Percentiles rank a stretch among this genome's conserved stretches.
Evolutionary conservation across 2,888 invertebrate genomes (phyloP).

Genomic region (Agapostemon virescens): DNA sequence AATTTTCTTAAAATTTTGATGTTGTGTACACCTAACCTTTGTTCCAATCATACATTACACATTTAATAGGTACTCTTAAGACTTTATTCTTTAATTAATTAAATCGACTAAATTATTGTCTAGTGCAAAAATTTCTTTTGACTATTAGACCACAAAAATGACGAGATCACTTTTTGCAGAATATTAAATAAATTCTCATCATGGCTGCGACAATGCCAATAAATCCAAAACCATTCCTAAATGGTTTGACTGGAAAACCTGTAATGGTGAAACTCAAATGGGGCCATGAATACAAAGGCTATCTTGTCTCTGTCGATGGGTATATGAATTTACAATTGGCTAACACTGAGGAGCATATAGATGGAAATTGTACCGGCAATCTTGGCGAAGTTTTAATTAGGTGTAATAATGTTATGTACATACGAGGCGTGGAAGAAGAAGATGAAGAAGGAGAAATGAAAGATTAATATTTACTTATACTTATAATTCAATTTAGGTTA

Average conservation of each 20-base stretch:
- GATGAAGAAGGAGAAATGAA: slow-evolving; percentile 98
- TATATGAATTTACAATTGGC: slow-evolving; percentile 99
- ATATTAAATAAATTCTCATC: slow-evolving; percentile 62
- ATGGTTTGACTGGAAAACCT: slow-evolving; percentile 98
- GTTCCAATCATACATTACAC: not conserved
- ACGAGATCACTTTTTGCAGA: slow-evolving; percentile 26
- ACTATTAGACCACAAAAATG: not conserved
- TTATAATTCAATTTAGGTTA: slow-evolving; percentile 48
- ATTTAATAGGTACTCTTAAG: not conserved
- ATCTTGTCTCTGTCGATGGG: slow-evolving; percentile 97
- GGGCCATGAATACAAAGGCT: slow-evolving; percentile 99
- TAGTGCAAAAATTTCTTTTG: not conserved
- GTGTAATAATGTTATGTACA: slow-evolving; percentile 98
- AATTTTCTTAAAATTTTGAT: not conserved
- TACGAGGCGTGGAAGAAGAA: slow-evolving; percentile 96
- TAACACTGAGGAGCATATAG: slow-evolving; percentile 98
- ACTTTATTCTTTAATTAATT: not conserved
- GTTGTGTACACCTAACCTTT: slow-evolving; percentile 7
- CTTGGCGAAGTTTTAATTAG: slow-evolving; percentile 98
- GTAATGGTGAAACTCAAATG: slow-evolving; percentile 99
- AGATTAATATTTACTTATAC: slow-evolving; percentile 82
- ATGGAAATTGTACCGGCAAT: slow-evolving; percentile 94
- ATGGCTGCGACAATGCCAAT: slow-evolving; percentile 96
- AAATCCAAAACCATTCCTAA: slow-evolving; percentile 99
- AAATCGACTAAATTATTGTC: not conserved